Evolutionary conservation across 92 coral and sea anemone species (phyloP), one percentile per base, ranked within the genome.

Genomic region (Epizoanthus illoricatus): DNA sequence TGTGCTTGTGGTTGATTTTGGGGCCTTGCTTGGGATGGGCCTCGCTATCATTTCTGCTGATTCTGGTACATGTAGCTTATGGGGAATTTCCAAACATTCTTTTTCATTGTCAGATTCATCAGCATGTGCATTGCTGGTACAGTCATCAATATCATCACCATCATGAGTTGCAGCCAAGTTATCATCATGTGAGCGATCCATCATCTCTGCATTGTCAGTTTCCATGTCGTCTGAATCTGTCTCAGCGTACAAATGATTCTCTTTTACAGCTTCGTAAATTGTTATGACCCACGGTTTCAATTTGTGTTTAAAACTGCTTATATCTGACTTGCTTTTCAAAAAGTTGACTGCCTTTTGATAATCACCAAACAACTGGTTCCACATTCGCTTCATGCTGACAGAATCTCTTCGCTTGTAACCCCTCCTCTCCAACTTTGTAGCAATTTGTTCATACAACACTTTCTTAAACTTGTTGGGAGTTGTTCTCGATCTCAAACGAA

Each of bases 301-400:
- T 52, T 78, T 78, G 72, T 78, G 82, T 23, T 78, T 78, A 41
- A 62, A 78, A 54, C 82, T 56, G 16, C 47, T 78, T 66, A 78
- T 78, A n/a, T 70, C 82, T 59, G 82, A 69, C 72, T 78, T 78
- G 40, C 71, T 78, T 45, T 78, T 62, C 71, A 78, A 78, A 78
- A 78, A 78, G 61, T 78, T 78, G 24, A 78, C 82, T 42, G 82
- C 82, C 70, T 78, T 78, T 64, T 78, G 82, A 61, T 78, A 78
- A 62, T 78, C 82, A 0, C 82, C 82, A 17, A 78, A 78, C 40
- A 78, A 21, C 61, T 78, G 82, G 71, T 78, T 78, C 82, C 82
- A 78, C 82, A 78, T 78, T 40, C 82, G 71, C 10, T 78, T 78
- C 5, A 63, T 78, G 43, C 82, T 78, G 15, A 78, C 82, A 0